A percentile compares a stretch with the other conserved stretches of the same genome.
phyloP scores from a whole-genome alignment of 1,140 invertebrate species.

The Catajapyx aquilonaris region DNA sequence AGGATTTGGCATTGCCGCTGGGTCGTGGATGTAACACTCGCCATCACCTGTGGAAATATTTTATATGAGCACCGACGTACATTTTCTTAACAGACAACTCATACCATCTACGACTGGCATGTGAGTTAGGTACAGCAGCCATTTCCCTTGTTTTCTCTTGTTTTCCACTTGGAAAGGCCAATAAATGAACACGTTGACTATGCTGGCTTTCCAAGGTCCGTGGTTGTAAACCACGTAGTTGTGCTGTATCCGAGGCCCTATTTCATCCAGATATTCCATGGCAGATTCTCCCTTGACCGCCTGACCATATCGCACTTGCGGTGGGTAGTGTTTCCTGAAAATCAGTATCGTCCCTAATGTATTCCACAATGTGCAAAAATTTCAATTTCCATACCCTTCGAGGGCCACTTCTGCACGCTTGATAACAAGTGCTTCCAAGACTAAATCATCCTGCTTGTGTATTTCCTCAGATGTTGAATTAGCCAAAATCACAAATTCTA shows the following conservation, averaged over 20 bases:
- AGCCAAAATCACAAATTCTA: conserved; percentile 49
- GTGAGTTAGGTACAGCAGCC: conserved; percentile 73
- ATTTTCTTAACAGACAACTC: conserved; percentile 10
- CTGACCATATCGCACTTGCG: conserved; percentile 74
- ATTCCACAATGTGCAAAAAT: too few species aligned
- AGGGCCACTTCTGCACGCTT: conserved; percentile 63
- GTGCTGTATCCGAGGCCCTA: conserved; percentile 64
- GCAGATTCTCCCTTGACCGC: conserved; percentile 56
- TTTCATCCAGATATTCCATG: conserved; percentile 59
- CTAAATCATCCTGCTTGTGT: conserved; percentile 29
- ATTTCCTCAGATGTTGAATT: conserved; percentile 70
- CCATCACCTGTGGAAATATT: too few species aligned
- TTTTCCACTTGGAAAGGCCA: conserved; percentile 81
- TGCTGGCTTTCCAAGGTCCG: conserved; percentile 62
- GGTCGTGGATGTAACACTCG: conserved; percentile 32
- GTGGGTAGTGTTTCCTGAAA: conserved; percentile 1
- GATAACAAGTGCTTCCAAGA: conserved; percentile 40
- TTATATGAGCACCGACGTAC: too few species aligned
- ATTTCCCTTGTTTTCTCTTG: conserved; percentile 54
- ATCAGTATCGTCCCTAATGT: background rate
- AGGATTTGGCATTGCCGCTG: conserved; percentile 42
- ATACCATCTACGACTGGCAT: conserved; percentile 47
- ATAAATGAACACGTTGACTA: conserved; percentile 52
- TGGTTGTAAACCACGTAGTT: conserved; percentile 69
- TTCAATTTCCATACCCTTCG: conserved; percentile 35